Conservation (phyloP, 2,113 vertebrate genomes). For the Propithecus coquereli region DNA sequence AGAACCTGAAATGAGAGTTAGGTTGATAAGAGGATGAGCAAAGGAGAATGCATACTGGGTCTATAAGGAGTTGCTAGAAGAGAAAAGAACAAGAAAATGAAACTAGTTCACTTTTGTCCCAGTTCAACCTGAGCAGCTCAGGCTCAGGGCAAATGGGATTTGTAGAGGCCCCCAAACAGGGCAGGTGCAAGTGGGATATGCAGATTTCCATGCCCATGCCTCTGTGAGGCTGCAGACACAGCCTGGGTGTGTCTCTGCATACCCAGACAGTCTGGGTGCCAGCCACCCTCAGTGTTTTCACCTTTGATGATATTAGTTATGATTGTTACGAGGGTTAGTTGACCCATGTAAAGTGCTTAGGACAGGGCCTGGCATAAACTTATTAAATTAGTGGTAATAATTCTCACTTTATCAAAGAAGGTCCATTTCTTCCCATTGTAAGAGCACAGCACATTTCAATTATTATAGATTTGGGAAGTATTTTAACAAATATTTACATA, state of each 20-base stretch:
- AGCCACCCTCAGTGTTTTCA: neutral
- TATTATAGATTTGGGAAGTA: neutral
- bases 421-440: neutral
- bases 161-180: no score
- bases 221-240: neutral
- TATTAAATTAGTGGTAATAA: neutral
- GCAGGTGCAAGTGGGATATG: neutral
- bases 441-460: neutral
- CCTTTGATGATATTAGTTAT: neutral
- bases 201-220: neutral
- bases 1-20: neutral
- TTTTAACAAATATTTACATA: neutral
- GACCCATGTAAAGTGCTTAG: neutral
- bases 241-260: no score
- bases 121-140: neutral
- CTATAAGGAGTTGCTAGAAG: neutral
- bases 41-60: neutral
- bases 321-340: neutral
- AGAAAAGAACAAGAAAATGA: neutral
- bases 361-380: neutral
- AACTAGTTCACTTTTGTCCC: neutral
- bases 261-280: neutral
- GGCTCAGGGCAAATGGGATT: no score
- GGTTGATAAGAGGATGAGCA: neutral
- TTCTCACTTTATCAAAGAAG: neutral